These are phyloP conservation scores for Cyclophora albipunctata DNA, from an alignment of 2,888 invertebrate genomes.

Conservation along the genomic window DNA sequence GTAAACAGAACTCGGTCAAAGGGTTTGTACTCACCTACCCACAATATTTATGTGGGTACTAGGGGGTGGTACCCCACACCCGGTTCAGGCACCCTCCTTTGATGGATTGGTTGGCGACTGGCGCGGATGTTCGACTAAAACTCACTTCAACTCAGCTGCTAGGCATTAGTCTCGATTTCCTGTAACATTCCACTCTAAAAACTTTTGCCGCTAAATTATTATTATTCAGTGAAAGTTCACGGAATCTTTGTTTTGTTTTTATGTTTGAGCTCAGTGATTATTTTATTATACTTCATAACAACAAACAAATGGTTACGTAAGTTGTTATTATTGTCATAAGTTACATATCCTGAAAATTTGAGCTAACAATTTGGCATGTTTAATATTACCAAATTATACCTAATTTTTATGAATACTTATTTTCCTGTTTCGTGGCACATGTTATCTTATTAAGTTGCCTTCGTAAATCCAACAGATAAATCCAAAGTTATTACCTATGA, in stretches of 20 bases:
- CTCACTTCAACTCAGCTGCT: constrained; percentile 57
- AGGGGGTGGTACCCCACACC: constrained; percentile 59
- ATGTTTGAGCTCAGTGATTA: background rate
- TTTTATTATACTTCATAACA: too few relatives aligned
- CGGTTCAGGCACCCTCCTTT: constrained; percentile 68
- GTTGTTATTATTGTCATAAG: background rate
- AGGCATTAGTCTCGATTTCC: constrained; percentile 65
- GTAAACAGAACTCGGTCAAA: constrained; percentile 77
- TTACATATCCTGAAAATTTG: background rate
- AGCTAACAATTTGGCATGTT: too few relatives aligned
- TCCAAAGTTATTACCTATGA: too few relatives aligned
- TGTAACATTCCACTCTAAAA: constrained; percentile 47
- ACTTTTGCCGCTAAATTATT: constrained; percentile 60
- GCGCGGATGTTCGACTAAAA: constrained; percentile 68
- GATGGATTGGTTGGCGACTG: constrained; percentile 75
- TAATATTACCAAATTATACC: too few relatives aligned
- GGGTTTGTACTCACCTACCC: constrained; percentile 76
- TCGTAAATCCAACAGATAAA: too few relatives aligned
- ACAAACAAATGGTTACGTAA: too few relatives aligned
- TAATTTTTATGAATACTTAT: too few relatives aligned
- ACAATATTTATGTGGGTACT: constrained; percentile 75
- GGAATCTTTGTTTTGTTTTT: constrained; percentile 60
- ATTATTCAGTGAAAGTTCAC: constrained; percentile 63
- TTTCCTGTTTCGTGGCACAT: too few relatives aligned
- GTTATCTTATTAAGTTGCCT: too few relatives aligned